Evolutionary conservation across 2,888 invertebrate species (phyloP), one percentile per base, ranked within the genome.

Genomic region (Clivina fossor): DNA sequence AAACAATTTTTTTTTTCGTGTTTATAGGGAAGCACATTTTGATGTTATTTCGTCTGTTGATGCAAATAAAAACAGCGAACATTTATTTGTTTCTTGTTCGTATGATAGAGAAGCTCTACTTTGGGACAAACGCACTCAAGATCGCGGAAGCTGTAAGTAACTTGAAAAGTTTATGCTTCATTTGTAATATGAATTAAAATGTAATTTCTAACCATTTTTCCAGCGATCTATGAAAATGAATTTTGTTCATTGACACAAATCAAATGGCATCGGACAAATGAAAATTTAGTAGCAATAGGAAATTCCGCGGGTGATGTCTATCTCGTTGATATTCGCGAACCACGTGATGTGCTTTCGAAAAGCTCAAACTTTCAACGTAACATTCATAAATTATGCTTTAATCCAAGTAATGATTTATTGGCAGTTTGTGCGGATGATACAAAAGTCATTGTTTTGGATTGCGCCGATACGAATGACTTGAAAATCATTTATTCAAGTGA

Each of bases 31-130:
- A 60, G 66, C 65, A 48, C 73, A 74, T 61, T 65, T 67, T n/a
- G 66, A 65, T 51, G 51, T 57, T 8, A 61, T 74, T 35, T 69
- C 65, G 32, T 67, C 67, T 65, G 76, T 81, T 8, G 74, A 77
- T 53, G 74, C 74, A 38, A 75, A 79, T 54, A 76, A 76, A 35
- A 67, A 66, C 22, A 75, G 78, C 61, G 65, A 73, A 56, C 70
- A 76, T 58, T 59, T 78, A 26, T 82, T 82, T 69, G 70, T 77
- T 15, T 80, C 83, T 7, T 76, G 77, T 46, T 68, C 69, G 3
- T 63, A 72, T 63, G 79, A 80, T 69, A 71, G 74, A 24, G 71
- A 68, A 55, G 70, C 74, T 37, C 72, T 76, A 50, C 60, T 78
- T 16, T 79, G 79, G 79, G 80, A 80, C 64, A 64, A 68, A 22